phyloP scores from a whole-genome alignment of 1,140 invertebrate species.

The Aricia agestis region DNA sequence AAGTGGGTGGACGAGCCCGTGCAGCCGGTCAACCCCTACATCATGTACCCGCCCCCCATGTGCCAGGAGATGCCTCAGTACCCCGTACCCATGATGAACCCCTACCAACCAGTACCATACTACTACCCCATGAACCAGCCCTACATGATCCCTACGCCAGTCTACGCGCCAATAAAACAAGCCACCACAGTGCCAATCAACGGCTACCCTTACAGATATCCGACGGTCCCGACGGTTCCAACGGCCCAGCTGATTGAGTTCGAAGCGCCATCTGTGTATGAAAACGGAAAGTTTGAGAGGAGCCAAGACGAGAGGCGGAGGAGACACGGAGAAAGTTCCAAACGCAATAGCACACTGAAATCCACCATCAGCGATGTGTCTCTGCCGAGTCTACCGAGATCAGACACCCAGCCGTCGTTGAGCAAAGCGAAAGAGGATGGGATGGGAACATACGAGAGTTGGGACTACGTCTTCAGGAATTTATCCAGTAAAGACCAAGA shows the following conservation, averaged over 20 bases:
- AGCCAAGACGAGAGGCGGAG: slow-evolving; percentile 49
- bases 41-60: slow-evolving; percentile 44
- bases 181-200: slow-evolving; percentile 65
- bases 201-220: slow-evolving; percentile 60
- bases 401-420: slow-evolving; percentile 66
- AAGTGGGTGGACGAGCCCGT: slow-evolving; percentile 39
- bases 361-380: slow-evolving; percentile 57
- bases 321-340: slow-evolving; percentile 37
- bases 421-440: slow-evolving; percentile 77
- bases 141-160: slow-evolving; percentile 65
- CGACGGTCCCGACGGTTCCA: slow-evolving; percentile 70
- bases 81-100: slow-evolving; percentile 49
- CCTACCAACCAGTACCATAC: slow-evolving; percentile 56
- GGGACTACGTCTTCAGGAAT: slow-evolving; percentile 88
- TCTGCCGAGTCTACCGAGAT: slow-evolving; percentile 59
- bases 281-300: slow-evolving; percentile 56
- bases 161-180: slow-evolving; percentile 67
- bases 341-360: slow-evolving; percentile 56
- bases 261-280: slow-evolving; percentile 75
- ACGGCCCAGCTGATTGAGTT: slow-evolving; percentile 84
- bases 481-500: slow-evolving; percentile 84
- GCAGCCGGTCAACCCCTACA: slow-evolving; percentile 44
- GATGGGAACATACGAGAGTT: slow-evolving; percentile 81
- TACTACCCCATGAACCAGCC: slow-evolving; percentile 67
- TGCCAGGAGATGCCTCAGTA: slow-evolving; percentile 46